Base-by-base conservation (phyloP, 2,797 vertebrate genomes). In the Tauraco hartlaubi region DNA sequence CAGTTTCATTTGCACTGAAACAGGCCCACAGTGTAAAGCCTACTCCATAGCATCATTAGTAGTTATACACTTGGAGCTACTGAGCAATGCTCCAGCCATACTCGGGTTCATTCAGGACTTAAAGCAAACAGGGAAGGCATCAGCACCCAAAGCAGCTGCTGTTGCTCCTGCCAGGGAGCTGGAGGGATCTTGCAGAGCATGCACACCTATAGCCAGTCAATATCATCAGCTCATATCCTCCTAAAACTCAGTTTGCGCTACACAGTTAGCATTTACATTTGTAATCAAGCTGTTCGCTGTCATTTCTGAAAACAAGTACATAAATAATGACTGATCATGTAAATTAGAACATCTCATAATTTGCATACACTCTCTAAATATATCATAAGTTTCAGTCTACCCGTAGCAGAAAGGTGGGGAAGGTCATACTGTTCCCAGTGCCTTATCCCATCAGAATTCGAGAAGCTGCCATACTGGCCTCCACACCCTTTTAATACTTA, bases 261-360 rank as follows among this genome's bases (percentile, higher is more conserved):
- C 25, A 43, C 52, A 14, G 3, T 80, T 71, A 74, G 21, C 69
- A 83, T 74, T 86, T 48, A 73, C 51, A 37, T 82, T 79, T 35
- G 44, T 59, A 96, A 96, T 95, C 90, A 93, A 78, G 69, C 51
- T 69, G 58, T 28, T 71, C 59, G 28, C 41, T 56, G 25, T 43
- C 76, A 55, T 39, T 94, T 84, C 51, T 48, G 76, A 78, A 88
- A 90, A 92, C 43, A 81, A 80, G 37, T 31, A 59, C 69, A 55
- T 75, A 91, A 86, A 62, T 91, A 88, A 78, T 46, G 46, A 84
- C 9, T 73, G 77, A 85, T 81, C 26, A 51, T 78, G 69, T 33
- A 92, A 93, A 96, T 94, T 64, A 81, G 41, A 61, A 59, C 15
- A 22, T 17, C 54, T 64, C 18, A 5, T n/a, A 37, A 68, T 59